Evolutionary conservation across 2,113 vertebrate species (phyloP), one percentile per base, ranked within the genome.

Genomic region (Rousettus leschenaultii): DNA sequence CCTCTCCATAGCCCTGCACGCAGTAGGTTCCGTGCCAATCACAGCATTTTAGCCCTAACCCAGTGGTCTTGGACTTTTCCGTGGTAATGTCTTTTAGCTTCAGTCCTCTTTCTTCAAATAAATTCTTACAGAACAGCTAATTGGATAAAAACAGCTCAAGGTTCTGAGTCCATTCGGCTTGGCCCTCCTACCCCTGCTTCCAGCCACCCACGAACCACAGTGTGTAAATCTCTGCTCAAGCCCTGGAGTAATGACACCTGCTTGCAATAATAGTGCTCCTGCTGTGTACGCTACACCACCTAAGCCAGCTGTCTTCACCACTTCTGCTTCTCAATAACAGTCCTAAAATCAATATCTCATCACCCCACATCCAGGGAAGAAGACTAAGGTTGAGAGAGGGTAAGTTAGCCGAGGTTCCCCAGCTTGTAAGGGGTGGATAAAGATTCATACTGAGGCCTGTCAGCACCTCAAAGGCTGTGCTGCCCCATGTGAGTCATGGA

Each of bases 401-500:
- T 38, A 22, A 66, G 5, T 38, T 55, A 40, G 15, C 26, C 1
- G 1, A 45, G n/a, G 30, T 45, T 13, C 55, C 45, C 13, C 30
- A 22, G 53, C 19, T 66, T 4, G 0, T 15, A 15, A 16, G 43
- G 10, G 26, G 11, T 21, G 22, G 51, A n/a, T 24, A 0, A 24
- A 24, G 30, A 48, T 45, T 28, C 38, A 45, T 26, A 45, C 9
- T 12, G n/a, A 43, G 19, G 26, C 57, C 74, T 35, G 13, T 59
- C 61, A 12, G 35, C 5, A 21, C 11, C 43, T 43, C 33, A 33
- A 30, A 45, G 75, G 1, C 71, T 28, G 13, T 26, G 19, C 65
- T 14, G 48, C 21, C 65, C 66, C 14, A 78, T 6, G 5, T 28
- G 73, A 59, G 48, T 13, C n/a, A 3, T 63, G 18, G 61, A 33